Conservation (phyloP, 2,797 vertebrate genomes). For the Dendrocincla tyrannina region DNA sequence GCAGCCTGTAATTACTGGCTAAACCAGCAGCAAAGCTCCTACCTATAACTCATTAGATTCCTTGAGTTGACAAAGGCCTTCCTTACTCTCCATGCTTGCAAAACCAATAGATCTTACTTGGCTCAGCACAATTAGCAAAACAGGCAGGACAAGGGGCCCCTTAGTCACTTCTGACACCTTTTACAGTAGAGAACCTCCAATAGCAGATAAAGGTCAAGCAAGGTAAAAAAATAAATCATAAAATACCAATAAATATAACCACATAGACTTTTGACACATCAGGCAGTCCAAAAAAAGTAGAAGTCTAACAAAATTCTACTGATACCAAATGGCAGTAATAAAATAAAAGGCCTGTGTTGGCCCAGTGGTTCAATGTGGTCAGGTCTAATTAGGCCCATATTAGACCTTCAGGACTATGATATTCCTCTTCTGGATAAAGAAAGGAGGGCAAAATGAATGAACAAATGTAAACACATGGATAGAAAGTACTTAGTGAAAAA, state of each 20-base stretch:
- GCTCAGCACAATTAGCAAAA: conserved; percentile 16
- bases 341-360: background rate
- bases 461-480: background rate
- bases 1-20: conserved; percentile 39
- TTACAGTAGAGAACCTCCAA: background rate
- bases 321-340: background rate
- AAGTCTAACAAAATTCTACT: background rate
- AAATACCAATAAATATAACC: background rate
- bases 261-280: background rate
- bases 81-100: background rate
- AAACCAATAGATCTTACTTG: background rate
- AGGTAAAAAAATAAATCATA: background rate
- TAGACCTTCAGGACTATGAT: background rate
- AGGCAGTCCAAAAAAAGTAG: background rate
- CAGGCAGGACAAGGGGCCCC: background rate
- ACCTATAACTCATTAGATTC: background rate
- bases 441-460: background rate
- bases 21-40: background rate
- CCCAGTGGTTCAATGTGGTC: background rate
- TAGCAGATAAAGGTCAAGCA: background rate
- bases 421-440: background rate
- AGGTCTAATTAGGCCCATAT: background rate
- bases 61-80: conserved; percentile 1
- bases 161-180: background rate
- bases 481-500: background rate